These are phyloP conservation scores for Prionchulus punctatus DNA, from an alignment of 2,888 invertebrate genomes.

Conservation along the genomic window DNA sequence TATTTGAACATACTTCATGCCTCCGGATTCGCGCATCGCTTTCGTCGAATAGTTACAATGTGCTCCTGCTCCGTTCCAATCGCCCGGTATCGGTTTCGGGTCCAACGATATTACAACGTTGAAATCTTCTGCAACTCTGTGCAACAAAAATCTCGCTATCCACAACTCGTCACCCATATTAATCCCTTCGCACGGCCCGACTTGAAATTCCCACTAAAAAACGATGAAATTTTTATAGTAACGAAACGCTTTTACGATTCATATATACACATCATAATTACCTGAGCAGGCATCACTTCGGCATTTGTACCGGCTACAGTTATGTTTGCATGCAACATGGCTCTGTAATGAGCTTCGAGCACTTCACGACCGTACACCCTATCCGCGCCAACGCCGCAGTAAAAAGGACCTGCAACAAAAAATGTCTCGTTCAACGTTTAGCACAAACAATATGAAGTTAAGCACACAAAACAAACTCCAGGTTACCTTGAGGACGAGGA, in stretches of 20 bases:
- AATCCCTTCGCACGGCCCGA: slow-evolving; percentile 77
- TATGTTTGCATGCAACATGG: slow-evolving; percentile 83
- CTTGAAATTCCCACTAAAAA: slow-evolving; percentile 63
- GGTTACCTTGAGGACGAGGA: slow-evolving; percentile 29
- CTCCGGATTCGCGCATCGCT: slow-evolving; percentile 25
- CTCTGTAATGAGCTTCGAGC: slow-evolving; percentile 84
- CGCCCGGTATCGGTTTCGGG: slow-evolving; percentile 35
- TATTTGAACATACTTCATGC: slow-evolving; percentile 4
- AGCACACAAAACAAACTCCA: not conserved
- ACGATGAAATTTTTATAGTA: too few relatives aligned
- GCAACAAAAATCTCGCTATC: slow-evolving; percentile 42
- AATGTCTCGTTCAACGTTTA: too few relatives aligned
- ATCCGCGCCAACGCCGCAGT: slow-evolving; percentile 87
- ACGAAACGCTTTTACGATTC: slow-evolving; percentile 34
- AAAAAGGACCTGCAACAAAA: slow-evolving; percentile 61
- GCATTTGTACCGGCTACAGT: slow-evolving; percentile 85
- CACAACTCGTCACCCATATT: slow-evolving; percentile 56
- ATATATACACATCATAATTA: slow-evolving; percentile 23
- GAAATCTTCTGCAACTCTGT: slow-evolving; percentile 81
- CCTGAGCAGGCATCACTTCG: slow-evolving; percentile 92
- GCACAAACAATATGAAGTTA: too few relatives aligned
- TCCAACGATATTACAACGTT: slow-evolving; percentile 61
- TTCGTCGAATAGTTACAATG: slow-evolving; percentile 35
- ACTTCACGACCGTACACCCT: slow-evolving; percentile 87
- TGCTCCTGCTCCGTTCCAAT: slow-evolving; percentile 38